These are phyloP conservation scores for Eudemis profundana DNA, from an alignment of 2,888 invertebrate species.

Conservation along the genomic window DNA sequence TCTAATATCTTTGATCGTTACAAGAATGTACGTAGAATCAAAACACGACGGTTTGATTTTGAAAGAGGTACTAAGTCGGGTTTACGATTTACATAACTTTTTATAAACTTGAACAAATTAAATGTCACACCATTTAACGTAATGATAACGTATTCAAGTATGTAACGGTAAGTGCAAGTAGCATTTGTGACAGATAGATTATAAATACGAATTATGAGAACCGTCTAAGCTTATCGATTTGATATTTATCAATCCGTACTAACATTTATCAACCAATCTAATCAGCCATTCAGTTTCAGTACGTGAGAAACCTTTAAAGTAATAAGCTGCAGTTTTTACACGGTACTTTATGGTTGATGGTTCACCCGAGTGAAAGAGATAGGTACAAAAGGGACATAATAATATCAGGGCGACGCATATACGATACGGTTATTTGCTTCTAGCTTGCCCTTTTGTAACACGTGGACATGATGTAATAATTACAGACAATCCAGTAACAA, in stretches of 20 bases:
- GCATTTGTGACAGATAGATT: too few species aligned
- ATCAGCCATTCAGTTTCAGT: neutral
- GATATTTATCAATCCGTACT: neutral
- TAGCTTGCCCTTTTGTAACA: too few species aligned
- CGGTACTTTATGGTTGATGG: neutral
- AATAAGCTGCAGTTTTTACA: neutral
- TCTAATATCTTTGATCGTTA: constrained; percentile 31
- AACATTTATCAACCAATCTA: neutral
- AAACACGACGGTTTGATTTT: neutral
- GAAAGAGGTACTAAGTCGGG: neutral
- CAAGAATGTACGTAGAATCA: constrained; percentile 28
- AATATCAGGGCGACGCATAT: too few species aligned
- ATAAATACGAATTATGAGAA: neutral
- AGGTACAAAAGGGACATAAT: neutral
- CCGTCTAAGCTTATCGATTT: neutral
- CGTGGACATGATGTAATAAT: constrained; percentile 4
- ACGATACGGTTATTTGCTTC: too few species aligned
- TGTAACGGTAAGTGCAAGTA: neutral
- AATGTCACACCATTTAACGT: too few species aligned
- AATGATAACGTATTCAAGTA: neutral
- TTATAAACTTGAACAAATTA: neutral
- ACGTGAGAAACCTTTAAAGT: too few species aligned
- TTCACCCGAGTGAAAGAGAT: neutral
- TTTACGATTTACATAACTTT: neutral
- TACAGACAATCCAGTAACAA: neutral